Evolutionary conservation across 1,140 invertebrate genomes (phyloP).

Genomic region (Euwallacea similis): DNA sequence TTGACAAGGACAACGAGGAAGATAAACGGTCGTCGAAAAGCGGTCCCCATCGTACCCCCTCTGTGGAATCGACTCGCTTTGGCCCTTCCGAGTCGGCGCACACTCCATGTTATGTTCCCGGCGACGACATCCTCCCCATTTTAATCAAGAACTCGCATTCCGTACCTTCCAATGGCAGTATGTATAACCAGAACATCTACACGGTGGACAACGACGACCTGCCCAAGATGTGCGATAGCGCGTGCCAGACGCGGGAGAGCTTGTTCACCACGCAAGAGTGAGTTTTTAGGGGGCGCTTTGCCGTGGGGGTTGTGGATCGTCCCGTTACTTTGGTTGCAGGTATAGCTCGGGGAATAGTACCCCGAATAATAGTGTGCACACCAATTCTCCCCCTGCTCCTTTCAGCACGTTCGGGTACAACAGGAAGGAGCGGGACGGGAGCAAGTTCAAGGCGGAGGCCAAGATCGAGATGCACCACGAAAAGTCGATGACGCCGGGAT

Average conservation of each 20-base stretch:
- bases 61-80: constrained; percentile 48
- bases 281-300: not conserved
- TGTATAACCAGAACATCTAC: constrained; percentile 47
- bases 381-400: constrained; percentile 53
- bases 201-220: constrained; percentile 54
- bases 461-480: constrained; percentile 63
- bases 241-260: constrained; percentile 78
- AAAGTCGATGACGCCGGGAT: constrained; percentile 27
- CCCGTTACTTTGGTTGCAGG: constrained; percentile 23
- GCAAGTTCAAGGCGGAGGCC: constrained; percentile 64
- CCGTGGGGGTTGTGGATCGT: not conserved
- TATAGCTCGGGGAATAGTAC: constrained; percentile 50
- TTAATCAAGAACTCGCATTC: constrained; percentile 49
- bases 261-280: constrained; percentile 61
- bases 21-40: constrained; percentile 54
- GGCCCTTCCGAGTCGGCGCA: constrained; percentile 42
- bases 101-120: constrained; percentile 57
- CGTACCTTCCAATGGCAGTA: constrained; percentile 47
- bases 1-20: constrained; percentile 72
- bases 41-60: constrained; percentile 47
- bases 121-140: constrained; percentile 56
- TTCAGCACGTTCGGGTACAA: constrained; percentile 53
- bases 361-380: constrained; percentile 48
- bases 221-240: constrained; percentile 74
- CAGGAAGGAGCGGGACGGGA: constrained; percentile 53